Evolutionary conservation across 2,888 invertebrate species (phyloP).

Genomic region (Tuberolachnus salignus): DNA sequence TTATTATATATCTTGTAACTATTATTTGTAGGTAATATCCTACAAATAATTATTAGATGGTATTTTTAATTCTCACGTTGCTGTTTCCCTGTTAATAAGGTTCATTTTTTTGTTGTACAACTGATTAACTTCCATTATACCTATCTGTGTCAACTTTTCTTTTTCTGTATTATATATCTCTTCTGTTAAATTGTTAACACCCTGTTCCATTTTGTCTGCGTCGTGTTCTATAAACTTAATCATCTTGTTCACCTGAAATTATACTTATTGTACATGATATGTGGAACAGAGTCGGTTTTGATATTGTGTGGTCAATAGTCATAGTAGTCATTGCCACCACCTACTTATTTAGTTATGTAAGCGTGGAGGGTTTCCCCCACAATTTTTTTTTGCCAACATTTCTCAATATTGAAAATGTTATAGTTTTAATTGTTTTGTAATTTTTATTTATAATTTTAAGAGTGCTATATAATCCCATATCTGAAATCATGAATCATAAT

Average conservation of each 20-base stretch:
- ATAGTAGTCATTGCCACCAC: too few species aligned
- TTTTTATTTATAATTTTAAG: too few species aligned
- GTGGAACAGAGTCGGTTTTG: too few species aligned
- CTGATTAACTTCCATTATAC: conserved; percentile 22
- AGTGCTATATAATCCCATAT: too few species aligned
- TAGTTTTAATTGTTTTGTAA: too few species aligned
- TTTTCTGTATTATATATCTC: neutral
- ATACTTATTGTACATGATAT: neutral
- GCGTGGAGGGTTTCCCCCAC: too few species aligned
- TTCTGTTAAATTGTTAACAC: conserved; percentile 4
- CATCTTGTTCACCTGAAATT: conserved; percentile 26
- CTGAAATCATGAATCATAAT: too few species aligned
- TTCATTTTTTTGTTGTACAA: conserved; percentile 22
- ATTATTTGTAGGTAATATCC: neutral
- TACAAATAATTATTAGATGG: too few species aligned
- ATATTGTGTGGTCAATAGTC: too few species aligned
- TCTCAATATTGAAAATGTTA: too few species aligned
- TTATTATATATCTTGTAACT: neutral
- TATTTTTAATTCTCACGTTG: conserved; percentile 12
- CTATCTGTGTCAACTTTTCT: neutral
- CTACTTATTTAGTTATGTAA: too few species aligned
- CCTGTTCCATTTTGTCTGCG: neutral
- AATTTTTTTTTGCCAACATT: too few species aligned
- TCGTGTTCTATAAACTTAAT: conserved; percentile 3
- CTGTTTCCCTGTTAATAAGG: conserved; percentile 11